Evolutionary conservation across 2,888 invertebrate genomes (phyloP), one percentile per base, ranked within the genome.

Genomic region (Chrysina gloriosa): DNA sequence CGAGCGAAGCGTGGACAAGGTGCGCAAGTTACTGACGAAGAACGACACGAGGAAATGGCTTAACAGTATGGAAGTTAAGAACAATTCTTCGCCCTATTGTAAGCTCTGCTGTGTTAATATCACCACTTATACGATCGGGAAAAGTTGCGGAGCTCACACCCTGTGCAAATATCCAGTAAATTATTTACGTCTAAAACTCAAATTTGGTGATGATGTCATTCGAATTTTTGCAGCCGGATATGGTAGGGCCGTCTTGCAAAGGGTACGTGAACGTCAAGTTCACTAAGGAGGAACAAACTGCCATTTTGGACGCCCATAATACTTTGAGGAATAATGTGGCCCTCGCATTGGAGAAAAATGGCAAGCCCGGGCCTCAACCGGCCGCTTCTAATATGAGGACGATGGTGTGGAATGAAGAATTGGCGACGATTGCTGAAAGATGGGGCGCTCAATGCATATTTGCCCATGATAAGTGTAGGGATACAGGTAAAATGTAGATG

Each of bases 381-480:
- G 69, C 77, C 34, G 83, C 84, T 2, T 71, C 79, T 0, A 81
- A 83, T 70, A 83, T 84, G 83, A 76, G 81, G 52, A 54, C 72
- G 14, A 42, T 84, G 58, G 75, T 76, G 66, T 85, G 85, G 85
- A 82, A 84, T 73, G 75, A 78, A 2, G 84, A 85, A 71, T 70
- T 85, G 34, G 84, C 80, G 0, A 7, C 25, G 0, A 75, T 84
- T 34, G 85, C 85, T 1, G 81, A 84, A 70, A 76, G 81, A 56
- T 85, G 84, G 85, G 84, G 82, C 4, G 77, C 80, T 48, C 85
- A 85, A 67, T 85, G 85, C 70, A 67, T 72, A 2, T 81, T 76
- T 61, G 73, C 70, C 0, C 82, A 84, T 68, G 85, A 85, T 68
- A 31, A 71, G 1, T 85, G 84, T 71, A 76, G 84, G 68, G 76